These are phyloP conservation scores for Entosphenus tridentatus DNA, from an alignment of 2,113 vertebrate species.

Conservation along the genomic window DNA sequence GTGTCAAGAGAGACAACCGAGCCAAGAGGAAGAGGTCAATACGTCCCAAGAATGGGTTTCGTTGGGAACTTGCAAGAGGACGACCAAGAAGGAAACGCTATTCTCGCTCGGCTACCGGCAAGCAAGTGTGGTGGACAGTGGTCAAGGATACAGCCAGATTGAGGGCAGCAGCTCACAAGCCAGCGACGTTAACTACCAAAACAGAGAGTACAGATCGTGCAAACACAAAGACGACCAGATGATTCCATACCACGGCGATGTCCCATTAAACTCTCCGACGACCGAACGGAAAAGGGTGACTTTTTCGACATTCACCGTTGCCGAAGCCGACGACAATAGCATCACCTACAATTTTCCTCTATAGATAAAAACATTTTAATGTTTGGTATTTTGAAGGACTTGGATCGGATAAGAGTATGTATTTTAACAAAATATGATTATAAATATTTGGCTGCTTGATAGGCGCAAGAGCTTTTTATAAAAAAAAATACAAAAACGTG, in stretches of 20 bases:
- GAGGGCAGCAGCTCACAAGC: background rate
- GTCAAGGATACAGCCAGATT: background rate
- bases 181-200: background rate
- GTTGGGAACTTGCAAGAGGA: conserved; percentile 1
- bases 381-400: no score
- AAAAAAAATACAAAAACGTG: no score
- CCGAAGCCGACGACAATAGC: background rate
- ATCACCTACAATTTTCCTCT: background rate
- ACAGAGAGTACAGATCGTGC: background rate
- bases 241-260: background rate
- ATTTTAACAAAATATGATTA: no score
- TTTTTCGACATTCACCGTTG: background rate
- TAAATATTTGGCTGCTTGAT: no score
- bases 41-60: conserved; percentile 3
- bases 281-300: conserved; percentile 4
- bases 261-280: background rate
- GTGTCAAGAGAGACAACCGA: background rate
- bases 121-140: conserved; percentile 3
- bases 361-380: background rate
- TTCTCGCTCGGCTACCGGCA: conserved; percentile 3
- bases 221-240: background rate
- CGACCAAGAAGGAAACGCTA: background rate
- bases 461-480: no score
- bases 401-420: no score
- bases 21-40: conserved; percentile 2